Conservation (phyloP, 2,113 vertebrate genomes). For the Pogona vitticeps region DNA sequence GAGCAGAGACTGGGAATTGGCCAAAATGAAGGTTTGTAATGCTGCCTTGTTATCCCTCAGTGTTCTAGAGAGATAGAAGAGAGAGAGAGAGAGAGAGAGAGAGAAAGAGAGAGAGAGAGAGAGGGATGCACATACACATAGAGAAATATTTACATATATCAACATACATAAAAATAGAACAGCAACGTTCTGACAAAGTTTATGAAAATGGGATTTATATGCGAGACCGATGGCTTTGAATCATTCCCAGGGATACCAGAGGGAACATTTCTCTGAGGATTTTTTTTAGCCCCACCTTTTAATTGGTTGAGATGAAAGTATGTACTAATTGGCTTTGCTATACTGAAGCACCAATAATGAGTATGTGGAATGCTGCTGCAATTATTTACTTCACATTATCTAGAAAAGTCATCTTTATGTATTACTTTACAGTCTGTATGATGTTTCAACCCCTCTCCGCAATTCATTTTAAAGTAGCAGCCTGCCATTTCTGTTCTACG, state of each 20-base stretch:
- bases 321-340: slow-evolving; percentile 8
- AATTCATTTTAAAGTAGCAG: not conserved
- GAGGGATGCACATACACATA: not conserved
- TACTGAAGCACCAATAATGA: not conserved
- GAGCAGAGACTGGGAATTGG: not conserved
- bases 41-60: not conserved
- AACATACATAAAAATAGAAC: not conserved
- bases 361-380: not conserved
- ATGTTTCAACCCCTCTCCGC: not conserved
- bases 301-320: not conserved
- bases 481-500: not conserved
- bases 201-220: not conserved
- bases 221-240: not conserved
- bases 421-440: not conserved
- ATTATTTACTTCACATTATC: not conserved
- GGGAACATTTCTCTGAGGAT: not conserved
- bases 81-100: too few species aligned
- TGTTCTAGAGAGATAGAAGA: not conserved
- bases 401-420: not conserved
- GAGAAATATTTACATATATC: not conserved
- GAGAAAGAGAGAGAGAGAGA: too few species aligned
- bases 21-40: not conserved
- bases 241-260: not conserved
- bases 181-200: not conserved
- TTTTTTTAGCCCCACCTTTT: not conserved